Conservation (phyloP, 2,888 invertebrate genomes). For the Tubulanus polymorphus region DNA sequence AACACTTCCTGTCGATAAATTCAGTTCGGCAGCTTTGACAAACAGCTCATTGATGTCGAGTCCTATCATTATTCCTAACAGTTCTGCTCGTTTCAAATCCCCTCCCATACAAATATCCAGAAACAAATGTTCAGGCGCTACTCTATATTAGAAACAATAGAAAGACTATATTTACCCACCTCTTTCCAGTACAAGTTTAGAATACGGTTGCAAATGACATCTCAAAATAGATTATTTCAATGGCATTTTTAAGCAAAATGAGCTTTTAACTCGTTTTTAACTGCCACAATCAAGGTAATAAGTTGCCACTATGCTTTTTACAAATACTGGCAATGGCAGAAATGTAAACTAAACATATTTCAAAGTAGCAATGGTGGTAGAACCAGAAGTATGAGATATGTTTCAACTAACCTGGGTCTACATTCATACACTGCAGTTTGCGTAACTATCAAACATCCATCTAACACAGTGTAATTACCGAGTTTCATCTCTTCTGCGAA, state of each 20-base stretch:
- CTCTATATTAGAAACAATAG: slow-evolving; percentile 27
- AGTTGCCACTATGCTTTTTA: too few species aligned
- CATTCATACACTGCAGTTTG: slow-evolving; percentile 62
- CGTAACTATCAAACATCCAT: slow-evolving; percentile 61
- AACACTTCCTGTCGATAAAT: slow-evolving; percentile 70
- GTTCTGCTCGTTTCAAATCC: slow-evolving; percentile 60
- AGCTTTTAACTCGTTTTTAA: too few species aligned
- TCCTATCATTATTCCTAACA: slow-evolving; percentile 59
- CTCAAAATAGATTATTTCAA: background rate
- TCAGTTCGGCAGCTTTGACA: slow-evolving; percentile 76
- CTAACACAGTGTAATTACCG: slow-evolving; percentile 39
- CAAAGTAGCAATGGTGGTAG: too few species aligned
- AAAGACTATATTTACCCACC: too few species aligned
- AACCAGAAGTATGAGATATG: too few species aligned
- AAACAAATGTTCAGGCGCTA: slow-evolving; percentile 55
- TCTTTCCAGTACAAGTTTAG: background rate
- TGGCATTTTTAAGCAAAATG: too few species aligned
- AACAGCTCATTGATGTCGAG: slow-evolving; percentile 65
- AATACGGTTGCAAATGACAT: background rate
- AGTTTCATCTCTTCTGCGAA: slow-evolving; percentile 28
- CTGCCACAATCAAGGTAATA: too few species aligned
- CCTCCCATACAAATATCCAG: slow-evolving; percentile 60
- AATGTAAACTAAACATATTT: too few species aligned
- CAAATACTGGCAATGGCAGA: too few species aligned
- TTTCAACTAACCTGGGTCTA: slow-evolving; percentile 59